Evolutionary conservation across 1,140 invertebrate species (phyloP).

Genomic region (Lutraria rhynchaena): DNA sequence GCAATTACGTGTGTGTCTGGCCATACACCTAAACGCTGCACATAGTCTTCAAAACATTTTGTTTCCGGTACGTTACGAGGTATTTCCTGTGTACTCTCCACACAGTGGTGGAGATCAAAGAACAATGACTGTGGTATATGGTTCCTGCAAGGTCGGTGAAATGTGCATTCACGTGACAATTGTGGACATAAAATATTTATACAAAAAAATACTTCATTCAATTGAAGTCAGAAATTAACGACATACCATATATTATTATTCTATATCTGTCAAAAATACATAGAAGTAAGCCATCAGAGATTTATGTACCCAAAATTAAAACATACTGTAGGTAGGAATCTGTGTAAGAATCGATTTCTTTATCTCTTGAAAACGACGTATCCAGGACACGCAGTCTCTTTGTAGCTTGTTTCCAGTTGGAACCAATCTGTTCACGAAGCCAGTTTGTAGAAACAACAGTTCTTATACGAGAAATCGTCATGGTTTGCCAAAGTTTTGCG

Average conservation of each 20-base stretch:
- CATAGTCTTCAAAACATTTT: conserved; percentile 69
- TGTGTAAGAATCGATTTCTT: conserved; percentile 60
- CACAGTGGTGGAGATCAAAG: conserved; percentile 67
- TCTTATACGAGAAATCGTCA: conserved; percentile 35
- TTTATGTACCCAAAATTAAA: too few species aligned
- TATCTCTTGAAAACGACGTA: conserved; percentile 52
- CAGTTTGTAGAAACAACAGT: conserved; percentile 58
- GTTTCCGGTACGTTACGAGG: conserved; percentile 66
- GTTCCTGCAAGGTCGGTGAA: conserved; percentile 60
- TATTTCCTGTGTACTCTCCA: conserved; percentile 54
- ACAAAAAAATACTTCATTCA: too few species aligned
- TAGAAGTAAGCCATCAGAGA: too few species aligned
- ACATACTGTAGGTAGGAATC: conserved; percentile 35
- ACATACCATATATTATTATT: too few species aligned
- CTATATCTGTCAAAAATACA: too few species aligned
- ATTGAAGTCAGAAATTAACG: neutral
- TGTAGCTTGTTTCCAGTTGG: neutral
- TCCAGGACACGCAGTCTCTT: conserved; percentile 53
- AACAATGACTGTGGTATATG: conserved; percentile 69
- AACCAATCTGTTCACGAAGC: conserved; percentile 49
- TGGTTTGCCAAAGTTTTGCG: too few species aligned
- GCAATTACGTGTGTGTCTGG: conserved; percentile 73
- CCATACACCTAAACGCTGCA: conserved; percentile 68
- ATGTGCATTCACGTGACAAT: too few species aligned
- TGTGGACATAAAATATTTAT: too few species aligned